Conservation (phyloP, 2,113 vertebrate genomes). For the Pteronura brasiliensis region DNA sequence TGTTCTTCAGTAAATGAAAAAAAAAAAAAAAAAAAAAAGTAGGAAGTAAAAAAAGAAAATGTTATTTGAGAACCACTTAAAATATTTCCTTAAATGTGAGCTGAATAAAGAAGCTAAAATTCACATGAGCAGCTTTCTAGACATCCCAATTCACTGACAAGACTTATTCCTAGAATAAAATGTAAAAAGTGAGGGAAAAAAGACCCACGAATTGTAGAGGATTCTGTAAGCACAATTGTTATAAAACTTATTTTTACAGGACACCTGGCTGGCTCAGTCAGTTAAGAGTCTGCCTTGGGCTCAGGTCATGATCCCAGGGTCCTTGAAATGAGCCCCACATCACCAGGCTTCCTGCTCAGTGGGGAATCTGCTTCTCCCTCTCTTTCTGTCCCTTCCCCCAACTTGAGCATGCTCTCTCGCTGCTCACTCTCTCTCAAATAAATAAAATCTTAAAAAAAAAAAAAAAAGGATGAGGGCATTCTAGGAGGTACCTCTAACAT, state of each 20-base stretch:
- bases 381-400: neutral
- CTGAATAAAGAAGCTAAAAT: neutral
- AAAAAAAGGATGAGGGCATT: neutral
- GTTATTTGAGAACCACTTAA: neutral
- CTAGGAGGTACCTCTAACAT: neutral
- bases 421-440: neutral
- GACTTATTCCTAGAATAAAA: neutral
- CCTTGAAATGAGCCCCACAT: neutral
- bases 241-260: neutral
- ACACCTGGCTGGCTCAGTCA: neutral
- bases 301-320: neutral
- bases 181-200: neutral
- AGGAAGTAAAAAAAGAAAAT: neutral
- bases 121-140: neutral
- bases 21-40: neutral
- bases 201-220: neutral
- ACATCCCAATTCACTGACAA: neutral
- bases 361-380: neutral
- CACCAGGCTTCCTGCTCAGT: neutral
- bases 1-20: neutral
- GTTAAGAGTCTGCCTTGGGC: neutral
- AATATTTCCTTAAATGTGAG: slow-evolving; percentile 6
- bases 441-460: neutral
- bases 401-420: neutral
- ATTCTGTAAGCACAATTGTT: slow-evolving; percentile 17